phyloP scores from a whole-genome alignment of 2,888 invertebrate genomes.

The Neoitamus cyanurus region DNA sequence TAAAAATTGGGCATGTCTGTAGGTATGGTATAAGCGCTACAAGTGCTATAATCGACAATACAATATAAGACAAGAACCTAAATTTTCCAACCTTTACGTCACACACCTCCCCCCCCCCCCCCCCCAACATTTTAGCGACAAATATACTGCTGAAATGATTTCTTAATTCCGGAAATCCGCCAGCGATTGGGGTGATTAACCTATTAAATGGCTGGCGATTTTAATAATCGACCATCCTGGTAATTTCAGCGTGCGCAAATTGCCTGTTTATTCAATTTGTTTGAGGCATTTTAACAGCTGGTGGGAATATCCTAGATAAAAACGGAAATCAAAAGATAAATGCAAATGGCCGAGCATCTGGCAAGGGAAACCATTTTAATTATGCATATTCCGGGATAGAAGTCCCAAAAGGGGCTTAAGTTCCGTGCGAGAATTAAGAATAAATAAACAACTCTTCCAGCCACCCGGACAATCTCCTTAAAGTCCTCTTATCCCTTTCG shows the following conservation, averaged over 20 bases:
- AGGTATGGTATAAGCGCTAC: too few species aligned
- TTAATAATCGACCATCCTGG: not conserved
- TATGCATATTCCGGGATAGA: not conserved
- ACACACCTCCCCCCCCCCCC: too few species aligned
- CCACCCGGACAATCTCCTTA: not conserved
- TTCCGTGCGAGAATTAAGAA: not conserved
- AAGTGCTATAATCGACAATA: too few species aligned
- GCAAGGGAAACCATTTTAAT: not conserved
- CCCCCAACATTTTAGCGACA: too few species aligned
- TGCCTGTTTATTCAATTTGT: not conserved
- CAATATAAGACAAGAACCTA: too few species aligned
- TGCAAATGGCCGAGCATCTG: not conserved
- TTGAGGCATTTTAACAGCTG: not conserved
- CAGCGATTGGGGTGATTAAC: too few species aligned
- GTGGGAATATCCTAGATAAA: not conserved
- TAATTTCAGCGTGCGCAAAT: not conserved
- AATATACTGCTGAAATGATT: too few species aligned
- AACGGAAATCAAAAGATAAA: not conserved
- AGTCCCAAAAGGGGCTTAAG: not conserved
- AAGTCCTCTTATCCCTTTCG: not conserved
- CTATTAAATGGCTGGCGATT: not conserved
- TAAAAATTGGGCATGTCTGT: too few species aligned
- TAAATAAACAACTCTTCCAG: not conserved
- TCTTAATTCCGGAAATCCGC: too few species aligned
- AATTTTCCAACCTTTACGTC: too few species aligned